Conservation (phyloP, 1,140 invertebrate species). For the Tetramorium simillimum region DNA sequence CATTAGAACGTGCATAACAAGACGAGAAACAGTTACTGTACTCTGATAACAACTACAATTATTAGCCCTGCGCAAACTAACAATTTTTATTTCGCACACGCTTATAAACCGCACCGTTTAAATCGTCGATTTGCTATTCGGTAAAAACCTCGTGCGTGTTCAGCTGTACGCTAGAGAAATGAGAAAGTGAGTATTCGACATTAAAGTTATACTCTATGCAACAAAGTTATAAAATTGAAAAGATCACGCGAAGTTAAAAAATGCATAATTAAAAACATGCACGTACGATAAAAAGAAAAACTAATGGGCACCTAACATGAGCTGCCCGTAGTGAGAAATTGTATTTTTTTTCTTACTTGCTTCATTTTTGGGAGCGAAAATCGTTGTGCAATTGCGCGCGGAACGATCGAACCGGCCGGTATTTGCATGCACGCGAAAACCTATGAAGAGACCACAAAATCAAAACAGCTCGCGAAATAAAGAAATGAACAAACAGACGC, state of each 20-base stretch:
- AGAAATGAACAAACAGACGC: constrained; percentile 30
- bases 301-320: neutral
- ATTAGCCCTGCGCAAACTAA: constrained; percentile 45
- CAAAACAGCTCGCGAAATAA: neutral
- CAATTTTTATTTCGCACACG: neutral
- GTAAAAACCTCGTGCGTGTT: neutral
- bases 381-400: neutral
- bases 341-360: neutral
- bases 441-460: constrained; percentile 30
- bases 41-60: constrained; percentile 46
- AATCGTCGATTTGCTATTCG: constrained; percentile 36
- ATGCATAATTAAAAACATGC: neutral
- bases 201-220: neutral
- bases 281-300: neutral
- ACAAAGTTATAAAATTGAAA: neutral
- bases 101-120: neutral
- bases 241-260: neutral
- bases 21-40: neutral
- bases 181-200: constrained; percentile 34
- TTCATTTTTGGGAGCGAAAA: neutral
- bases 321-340: neutral
- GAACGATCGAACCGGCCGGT: neutral
- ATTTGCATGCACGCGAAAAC: constrained; percentile 4
- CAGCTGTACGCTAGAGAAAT: neutral
- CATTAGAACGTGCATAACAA: neutral